Evolutionary conservation across 2,888 invertebrate genomes (phyloP).

Genomic region (Agonopterix heracliana): DNA sequence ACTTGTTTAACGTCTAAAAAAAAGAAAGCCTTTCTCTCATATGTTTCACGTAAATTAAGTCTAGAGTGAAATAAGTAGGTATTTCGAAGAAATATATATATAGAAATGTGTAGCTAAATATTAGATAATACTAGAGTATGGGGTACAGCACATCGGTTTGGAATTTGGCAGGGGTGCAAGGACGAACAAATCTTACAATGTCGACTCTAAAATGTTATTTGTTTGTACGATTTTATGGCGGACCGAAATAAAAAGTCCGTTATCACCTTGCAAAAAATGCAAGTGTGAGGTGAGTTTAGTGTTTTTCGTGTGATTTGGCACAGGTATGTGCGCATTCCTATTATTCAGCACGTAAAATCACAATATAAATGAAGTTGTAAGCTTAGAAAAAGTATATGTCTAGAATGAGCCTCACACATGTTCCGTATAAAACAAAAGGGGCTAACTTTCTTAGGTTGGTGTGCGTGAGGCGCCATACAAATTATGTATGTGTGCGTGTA

Average conservation of each 20-base stretch:
- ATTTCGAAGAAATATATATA: not conserved
- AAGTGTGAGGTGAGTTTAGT: not conserved
- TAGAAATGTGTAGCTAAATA: not conserved
- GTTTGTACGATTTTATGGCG: slow-evolving; percentile 1
- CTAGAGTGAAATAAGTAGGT: not conserved
- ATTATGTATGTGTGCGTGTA: too few species aligned
- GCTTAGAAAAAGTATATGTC: too few species aligned
- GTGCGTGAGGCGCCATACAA: too few species aligned
- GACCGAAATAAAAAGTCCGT: not conserved
- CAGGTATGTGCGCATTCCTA: not conserved
- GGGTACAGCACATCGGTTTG: slow-evolving; percentile 24
- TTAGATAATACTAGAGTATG: slow-evolving; percentile 1
- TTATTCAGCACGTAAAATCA: not conserved
- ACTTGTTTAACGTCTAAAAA: too few species aligned
- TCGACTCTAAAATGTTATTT: not conserved
- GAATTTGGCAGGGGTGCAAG: slow-evolving; percentile 56
- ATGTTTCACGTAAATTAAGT: not conserved
- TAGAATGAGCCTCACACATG: too few species aligned
- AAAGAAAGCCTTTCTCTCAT: not conserved
- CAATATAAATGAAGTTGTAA: not conserved
- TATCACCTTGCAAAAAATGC: not conserved
- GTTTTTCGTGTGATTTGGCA: not conserved
- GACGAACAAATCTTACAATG: slow-evolving; percentile 20
- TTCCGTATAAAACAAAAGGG: too few species aligned
- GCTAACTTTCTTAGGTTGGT: too few species aligned